Percentiles rank a stretch among this genome's conserved stretches.
phyloP scores from a whole-genome alignment of 2,888 invertebrate genomes.

The Lepidocyrtinus sp. region DNA sequence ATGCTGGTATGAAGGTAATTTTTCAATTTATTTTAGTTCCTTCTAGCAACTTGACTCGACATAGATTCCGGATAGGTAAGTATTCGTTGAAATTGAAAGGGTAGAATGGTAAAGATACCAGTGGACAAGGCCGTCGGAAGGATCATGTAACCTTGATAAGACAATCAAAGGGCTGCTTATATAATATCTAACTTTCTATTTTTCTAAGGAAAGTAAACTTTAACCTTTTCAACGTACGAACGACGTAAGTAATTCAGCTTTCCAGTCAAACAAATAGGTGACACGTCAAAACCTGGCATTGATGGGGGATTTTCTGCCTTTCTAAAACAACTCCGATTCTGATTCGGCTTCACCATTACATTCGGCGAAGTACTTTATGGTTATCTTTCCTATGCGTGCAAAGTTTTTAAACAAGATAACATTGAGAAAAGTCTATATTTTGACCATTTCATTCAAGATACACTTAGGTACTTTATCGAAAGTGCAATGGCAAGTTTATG shows the following conservation, averaged over 20 bases:
- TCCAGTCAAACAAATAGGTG: background rate
- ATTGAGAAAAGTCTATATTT: too few relatives aligned
- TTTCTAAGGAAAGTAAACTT: background rate
- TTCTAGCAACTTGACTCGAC: too few relatives aligned
- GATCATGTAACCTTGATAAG: slow-evolving; percentile 35
- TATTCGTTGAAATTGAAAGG: too few relatives aligned
- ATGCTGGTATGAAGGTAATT: too few relatives aligned
- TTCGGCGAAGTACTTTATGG: too few relatives aligned
- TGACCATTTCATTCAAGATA: background rate
- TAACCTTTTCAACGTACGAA: background rate
- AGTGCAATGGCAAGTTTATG: background rate
- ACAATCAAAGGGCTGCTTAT: background rate
- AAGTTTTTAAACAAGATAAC: too few relatives aligned
- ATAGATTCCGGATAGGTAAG: too few relatives aligned
- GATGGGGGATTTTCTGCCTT: background rate
- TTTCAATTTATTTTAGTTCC: too few relatives aligned
- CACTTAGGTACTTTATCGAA: background rate
- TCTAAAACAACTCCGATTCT: background rate
- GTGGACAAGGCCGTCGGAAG: background rate
- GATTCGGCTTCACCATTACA: background rate
- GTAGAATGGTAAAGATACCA: too few relatives aligned
- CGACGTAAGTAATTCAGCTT: background rate
- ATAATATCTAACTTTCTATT: slow-evolving; percentile 40
- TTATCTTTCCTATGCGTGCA: too few relatives aligned
- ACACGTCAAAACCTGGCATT: background rate